Percentiles rank a stretch among this genome's conserved stretches.
These are phyloP conservation scores for Heliothis virescens DNA, from an alignment of 1,140 invertebrate genomes.

Conservation along the genomic window DNA sequence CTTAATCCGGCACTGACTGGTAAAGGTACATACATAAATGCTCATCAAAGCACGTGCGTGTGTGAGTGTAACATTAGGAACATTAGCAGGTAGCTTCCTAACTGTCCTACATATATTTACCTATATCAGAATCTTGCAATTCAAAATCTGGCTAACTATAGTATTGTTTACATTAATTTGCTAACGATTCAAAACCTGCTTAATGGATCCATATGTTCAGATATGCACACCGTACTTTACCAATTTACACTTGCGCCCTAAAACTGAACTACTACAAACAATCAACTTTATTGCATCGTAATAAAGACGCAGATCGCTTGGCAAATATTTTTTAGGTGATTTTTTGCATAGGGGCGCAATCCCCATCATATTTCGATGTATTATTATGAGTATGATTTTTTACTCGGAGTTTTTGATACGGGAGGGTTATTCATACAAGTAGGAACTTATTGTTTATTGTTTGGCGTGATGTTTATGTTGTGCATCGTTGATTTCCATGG, in stretches of 20 bases:
- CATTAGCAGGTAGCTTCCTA: no score
- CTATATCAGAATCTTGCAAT: background rate
- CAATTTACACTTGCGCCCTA: background rate
- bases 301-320: background rate
- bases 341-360: background rate
- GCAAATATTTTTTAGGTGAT: background rate
- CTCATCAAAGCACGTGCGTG: no score
- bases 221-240: conserved; percentile 37
- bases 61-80: no score
- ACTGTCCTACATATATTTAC: no score
- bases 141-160: conserved; percentile 27
- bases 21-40: no score
- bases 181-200: conserved; percentile 45
- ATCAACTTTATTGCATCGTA: background rate
- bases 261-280: background rate
- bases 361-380: conserved; percentile 43
- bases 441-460: conserved; percentile 36
- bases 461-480: conserved; percentile 38
- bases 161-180: conserved; percentile 49
- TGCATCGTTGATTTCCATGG: conserved; percentile 42
- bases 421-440: conserved; percentile 31
- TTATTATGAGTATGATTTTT: conserved; percentile 47
- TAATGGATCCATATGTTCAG: conserved; percentile 48
- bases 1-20: no score
- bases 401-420: conserved; percentile 15